Evolutionary conservation across 1,140 invertebrate species (phyloP), one percentile per base, ranked within the genome.

Genomic region (Melitaea cinxia): DNA sequence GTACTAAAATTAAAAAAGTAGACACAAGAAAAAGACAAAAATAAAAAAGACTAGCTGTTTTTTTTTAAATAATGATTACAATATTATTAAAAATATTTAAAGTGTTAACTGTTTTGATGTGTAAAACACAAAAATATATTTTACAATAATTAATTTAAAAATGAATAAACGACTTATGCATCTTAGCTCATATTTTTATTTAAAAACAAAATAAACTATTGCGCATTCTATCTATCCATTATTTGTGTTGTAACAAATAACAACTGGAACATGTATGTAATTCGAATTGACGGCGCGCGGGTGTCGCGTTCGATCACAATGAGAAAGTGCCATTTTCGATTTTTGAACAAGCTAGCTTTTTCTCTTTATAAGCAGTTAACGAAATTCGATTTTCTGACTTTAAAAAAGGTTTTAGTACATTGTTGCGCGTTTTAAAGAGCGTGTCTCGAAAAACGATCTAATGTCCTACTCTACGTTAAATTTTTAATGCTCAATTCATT

Each of bases 261-360:
- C 42, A 47, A 47, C 23, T 47, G 21, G 42, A 47, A 47, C 42
- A 19, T 21, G 42, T 47, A 19, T 21, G 42, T 47, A 47, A 24
- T 47, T 47, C 4, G 42, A 47, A 47, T 47, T 39, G 35, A 39
- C 35, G 35, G 12, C 33, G 24, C 35, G 10, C 39, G 39, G 42
- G 42, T 47, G 42, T 47, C 19, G 42, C 19, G 21, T 47, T 47
- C 42, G 42, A 47, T 47, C 21, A 24, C 21, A 9, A 14, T 10
- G 42, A 3, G 42, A 47, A 47, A 47, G 21, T 23, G n/a, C 19
- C 42, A 19, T 5, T 47, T 47, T 19, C 23, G 23, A 47, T 23
- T 21, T 47, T 42, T 42, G 17, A 17, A 42, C 37, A 19, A 42
- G 37, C 37, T 17, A 17, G 30, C 19, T 47, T 47, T 47, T 23